Evolutionary conservation across 1,140 invertebrate genomes (phyloP).

Genomic region (Bombus superbus): DNA sequence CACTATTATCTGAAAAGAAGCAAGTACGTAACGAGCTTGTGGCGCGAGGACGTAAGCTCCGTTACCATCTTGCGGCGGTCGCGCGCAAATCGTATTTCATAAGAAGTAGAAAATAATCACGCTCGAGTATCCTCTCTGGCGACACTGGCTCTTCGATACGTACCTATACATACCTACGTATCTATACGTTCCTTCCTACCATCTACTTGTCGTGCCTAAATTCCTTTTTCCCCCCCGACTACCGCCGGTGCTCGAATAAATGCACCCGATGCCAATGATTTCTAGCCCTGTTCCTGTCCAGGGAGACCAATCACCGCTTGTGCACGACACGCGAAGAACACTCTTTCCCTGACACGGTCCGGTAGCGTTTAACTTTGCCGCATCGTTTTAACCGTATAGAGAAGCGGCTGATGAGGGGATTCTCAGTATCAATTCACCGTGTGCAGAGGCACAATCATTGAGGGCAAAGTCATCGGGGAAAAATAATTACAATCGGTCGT

Average conservation of each 20-base stretch:
- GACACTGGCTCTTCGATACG: not conserved
- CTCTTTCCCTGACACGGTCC: slow-evolving; percentile 65
- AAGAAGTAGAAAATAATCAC: slow-evolving; percentile 42
- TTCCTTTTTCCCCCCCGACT: not conserved
- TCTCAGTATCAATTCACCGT: slow-evolving; percentile 72
- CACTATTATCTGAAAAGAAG: slow-evolving; percentile 15
- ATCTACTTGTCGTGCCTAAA: slow-evolving; percentile 13
- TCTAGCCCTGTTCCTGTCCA: slow-evolving; percentile 21
- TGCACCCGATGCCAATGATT: slow-evolving; percentile 42
- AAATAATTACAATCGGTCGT: slow-evolving; percentile 80
- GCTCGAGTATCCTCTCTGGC: slow-evolving; percentile 27
- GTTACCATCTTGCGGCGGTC: not conserved
- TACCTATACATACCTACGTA: not conserved
- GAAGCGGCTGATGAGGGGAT: slow-evolving; percentile 67
- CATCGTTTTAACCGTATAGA: slow-evolving; percentile 58
- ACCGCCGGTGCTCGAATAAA: not conserved
- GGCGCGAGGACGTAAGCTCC: not conserved
- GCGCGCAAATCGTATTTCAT: not conserved
- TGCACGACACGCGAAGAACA: slow-evolving; percentile 27
- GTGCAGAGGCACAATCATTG: slow-evolving; percentile 61
- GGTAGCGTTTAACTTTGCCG: slow-evolving; percentile 68
- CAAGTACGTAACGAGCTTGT: slow-evolving; percentile 19
- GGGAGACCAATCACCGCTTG: slow-evolving; percentile 39
- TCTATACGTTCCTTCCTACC: not conserved
- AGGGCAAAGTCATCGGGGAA: slow-evolving; percentile 69